Conservation (phyloP, 2,113 vertebrate species). For the Gymnobelideus leadbeateri region DNA sequence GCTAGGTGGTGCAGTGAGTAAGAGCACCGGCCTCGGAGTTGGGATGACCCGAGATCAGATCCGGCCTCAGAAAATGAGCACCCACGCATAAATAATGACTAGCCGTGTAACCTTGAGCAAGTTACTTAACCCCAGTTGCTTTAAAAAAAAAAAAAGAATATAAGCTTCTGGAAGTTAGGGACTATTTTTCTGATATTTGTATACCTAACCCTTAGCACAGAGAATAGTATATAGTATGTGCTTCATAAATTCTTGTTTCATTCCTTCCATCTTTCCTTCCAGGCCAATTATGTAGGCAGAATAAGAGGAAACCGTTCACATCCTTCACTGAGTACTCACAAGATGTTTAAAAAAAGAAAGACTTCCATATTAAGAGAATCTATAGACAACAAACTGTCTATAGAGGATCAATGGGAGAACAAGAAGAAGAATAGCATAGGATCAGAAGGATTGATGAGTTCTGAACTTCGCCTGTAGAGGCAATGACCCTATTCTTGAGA, state of each 20-base stretch:
- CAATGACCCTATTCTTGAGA: neutral
- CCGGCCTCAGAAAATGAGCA: no score
- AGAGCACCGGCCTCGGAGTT: no score
- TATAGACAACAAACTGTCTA: neutral
- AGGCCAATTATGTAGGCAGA: neutral
- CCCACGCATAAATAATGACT: no score
- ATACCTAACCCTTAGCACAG: neutral
- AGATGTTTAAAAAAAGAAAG: neutral
- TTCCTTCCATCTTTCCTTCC: neutral
- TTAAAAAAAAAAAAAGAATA: no score
- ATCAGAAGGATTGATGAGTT: neutral
- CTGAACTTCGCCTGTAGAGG: neutral
- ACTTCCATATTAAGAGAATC: neutral
- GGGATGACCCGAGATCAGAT: no score
- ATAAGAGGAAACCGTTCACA: neutral
- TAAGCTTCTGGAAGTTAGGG: neutral
- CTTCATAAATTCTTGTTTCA: neutral
- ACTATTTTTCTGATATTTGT: neutral
- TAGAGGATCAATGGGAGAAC: neutral
- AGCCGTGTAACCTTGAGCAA: no score
- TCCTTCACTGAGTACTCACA: neutral
- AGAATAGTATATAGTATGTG: neutral
- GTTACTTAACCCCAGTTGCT: no score
- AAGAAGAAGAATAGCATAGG: no score
- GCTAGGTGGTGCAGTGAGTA: no score